Evolutionary conservation across 2,888 invertebrate species (phyloP).

Genomic region (Synanthedon formicaeformis): DNA sequence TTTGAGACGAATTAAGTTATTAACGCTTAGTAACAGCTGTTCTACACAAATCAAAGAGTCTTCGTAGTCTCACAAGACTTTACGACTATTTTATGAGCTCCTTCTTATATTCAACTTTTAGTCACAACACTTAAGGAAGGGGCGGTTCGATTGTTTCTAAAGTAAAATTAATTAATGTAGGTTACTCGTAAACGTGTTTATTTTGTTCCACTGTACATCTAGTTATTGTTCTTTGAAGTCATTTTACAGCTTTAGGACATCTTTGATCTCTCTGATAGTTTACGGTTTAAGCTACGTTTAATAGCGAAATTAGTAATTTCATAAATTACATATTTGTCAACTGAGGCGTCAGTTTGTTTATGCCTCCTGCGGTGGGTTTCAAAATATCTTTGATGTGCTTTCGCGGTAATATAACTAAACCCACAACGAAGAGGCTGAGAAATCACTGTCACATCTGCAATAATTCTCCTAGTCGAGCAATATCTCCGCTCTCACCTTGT

Average conservation of each 20-base stretch:
- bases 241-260: constrained; percentile 29
- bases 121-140: constrained; percentile 29
- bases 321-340: constrained; percentile 38
- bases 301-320: constrained; percentile 25
- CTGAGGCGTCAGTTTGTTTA: constrained; percentile 12
- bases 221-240: constrained; percentile 56
- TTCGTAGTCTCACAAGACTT: constrained; percentile 48
- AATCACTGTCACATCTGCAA: constrained; percentile 32
- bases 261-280: constrained; percentile 47
- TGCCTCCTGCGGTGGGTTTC: constrained; percentile 25
- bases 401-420: constrained; percentile 29
- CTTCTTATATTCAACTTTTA: constrained; percentile 58
- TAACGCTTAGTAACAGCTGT: constrained; percentile 63
- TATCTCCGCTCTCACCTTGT: constrained; percentile 29
- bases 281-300: constrained; percentile 14
- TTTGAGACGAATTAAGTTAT: constrained; percentile 70
- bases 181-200: constrained; percentile 47
- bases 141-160: constrained; percentile 50
- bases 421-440: constrained; percentile 21
- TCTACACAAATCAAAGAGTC: constrained; percentile 65
- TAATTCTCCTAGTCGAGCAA: constrained; percentile 43
- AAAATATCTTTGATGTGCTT: constrained; percentile 40
- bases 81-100: constrained; percentile 60
- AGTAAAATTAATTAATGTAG: constrained; percentile 59
- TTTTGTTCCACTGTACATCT: constrained; percentile 35